A percentile compares a stretch with the other conserved stretches of the same genome.
Conservation (phyloP, 2,888 invertebrate genomes). For the Cryptus viduatorius region DNA sequence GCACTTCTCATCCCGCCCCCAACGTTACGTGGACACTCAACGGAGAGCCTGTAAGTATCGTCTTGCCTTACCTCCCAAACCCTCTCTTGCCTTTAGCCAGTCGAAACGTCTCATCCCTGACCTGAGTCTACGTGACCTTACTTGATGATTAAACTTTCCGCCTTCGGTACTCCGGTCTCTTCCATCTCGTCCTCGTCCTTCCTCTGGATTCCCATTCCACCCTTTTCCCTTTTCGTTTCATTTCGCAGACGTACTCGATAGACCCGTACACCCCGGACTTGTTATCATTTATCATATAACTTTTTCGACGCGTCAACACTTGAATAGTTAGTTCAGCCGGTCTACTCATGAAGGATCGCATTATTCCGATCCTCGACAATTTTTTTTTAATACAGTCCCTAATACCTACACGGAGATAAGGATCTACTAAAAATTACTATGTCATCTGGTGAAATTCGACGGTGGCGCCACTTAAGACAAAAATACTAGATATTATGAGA, state of each 20-base stretch:
- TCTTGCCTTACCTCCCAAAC: constrained; percentile 57
- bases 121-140: constrained; percentile 78
- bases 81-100: constrained; percentile 21
- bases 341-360: too few relatives aligned
- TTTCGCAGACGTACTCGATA: neutral
- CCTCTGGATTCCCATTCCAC: constrained; percentile 43
- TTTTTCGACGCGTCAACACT: too few relatives aligned
- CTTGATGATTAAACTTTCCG: constrained; percentile 78
- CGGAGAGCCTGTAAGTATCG: constrained; percentile 81
- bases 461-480: too few relatives aligned
- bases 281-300: too few relatives aligned
- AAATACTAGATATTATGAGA: too few relatives aligned
- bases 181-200: constrained; percentile 34
- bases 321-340: too few relatives aligned
- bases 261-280: too few relatives aligned
- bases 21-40: constrained; percentile 83
- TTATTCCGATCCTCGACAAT: too few relatives aligned
- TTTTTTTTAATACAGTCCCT: too few relatives aligned
- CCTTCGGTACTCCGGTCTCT: constrained; percentile 31
- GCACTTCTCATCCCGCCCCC: constrained; percentile 81
- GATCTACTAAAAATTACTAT: too few relatives aligned
- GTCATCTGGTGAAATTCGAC: too few relatives aligned
- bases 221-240: constrained; percentile 56
- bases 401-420: too few relatives aligned
- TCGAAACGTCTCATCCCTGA: constrained; percentile 36